phyloP scores from a whole-genome alignment of 2,113 vertebrate species.

The Puntigrus tetrazona region DNA sequence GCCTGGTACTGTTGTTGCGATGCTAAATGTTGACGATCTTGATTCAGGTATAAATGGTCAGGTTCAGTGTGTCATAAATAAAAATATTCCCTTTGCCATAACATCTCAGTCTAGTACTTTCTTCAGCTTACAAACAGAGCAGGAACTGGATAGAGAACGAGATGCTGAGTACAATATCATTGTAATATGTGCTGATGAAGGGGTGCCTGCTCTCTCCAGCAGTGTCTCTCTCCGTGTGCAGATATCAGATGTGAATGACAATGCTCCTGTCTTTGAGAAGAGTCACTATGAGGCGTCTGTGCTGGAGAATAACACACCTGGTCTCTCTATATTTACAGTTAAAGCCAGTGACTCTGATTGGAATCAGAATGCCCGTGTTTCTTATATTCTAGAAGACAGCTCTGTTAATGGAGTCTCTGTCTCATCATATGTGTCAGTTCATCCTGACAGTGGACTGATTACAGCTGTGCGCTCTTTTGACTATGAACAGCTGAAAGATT shows the following conservation, averaged over 20 bases:
- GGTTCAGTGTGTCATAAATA: conserved; percentile 61
- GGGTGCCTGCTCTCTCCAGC: conserved; percentile 52
- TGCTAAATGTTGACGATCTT: conserved; percentile 74
- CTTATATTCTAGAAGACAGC: conserved; percentile 77
- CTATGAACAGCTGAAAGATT: conserved; percentile 66
- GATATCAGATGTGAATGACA: conserved; percentile 55
- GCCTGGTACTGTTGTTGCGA: conserved; percentile 65
- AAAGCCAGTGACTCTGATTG: conserved; percentile 70
- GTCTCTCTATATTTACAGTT: conserved; percentile 69
- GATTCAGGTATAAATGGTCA: conserved; percentile 71
- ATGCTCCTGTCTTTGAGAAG: conserved; percentile 51
- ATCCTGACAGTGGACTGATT: conserved; percentile 79
- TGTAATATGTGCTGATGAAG: conserved; percentile 51
- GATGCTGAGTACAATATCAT: conserved; percentile 50
- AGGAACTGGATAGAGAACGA: conserved; percentile 50
- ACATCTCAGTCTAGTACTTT: conserved; percentile 62
- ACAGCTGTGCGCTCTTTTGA: conserved; percentile 81
- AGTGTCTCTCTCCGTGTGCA: conserved; percentile 39
- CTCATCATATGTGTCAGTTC: conserved; percentile 76
- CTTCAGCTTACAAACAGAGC: conserved; percentile 64
- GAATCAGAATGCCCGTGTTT: conserved; percentile 80
- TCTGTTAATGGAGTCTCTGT: conserved; percentile 71
- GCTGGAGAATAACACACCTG: conserved; percentile 51
- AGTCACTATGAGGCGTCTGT: conserved; percentile 43
- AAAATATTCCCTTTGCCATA: conserved; percentile 65